These are phyloP conservation scores for Echinometra lucunter DNA, from an alignment of 53 echinoderm and acorn worm genomes.

Conservation along the genomic window DNA sequence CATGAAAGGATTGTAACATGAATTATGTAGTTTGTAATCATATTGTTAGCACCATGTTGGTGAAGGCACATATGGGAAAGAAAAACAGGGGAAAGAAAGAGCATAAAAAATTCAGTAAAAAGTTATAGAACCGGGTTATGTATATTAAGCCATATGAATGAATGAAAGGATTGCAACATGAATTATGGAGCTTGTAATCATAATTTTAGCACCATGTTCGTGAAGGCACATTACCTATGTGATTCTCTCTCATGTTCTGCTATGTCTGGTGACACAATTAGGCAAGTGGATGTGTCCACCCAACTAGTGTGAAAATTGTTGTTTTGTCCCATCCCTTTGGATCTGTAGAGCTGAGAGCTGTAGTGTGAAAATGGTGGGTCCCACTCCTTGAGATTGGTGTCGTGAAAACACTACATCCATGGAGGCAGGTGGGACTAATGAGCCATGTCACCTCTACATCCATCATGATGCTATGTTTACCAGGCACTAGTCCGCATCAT, in stretches of 20 bases:
- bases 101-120: too few species aligned
- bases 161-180: neutral
- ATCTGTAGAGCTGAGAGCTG: neutral
- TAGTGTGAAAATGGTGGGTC: neutral
- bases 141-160: too few species aligned
- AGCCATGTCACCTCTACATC: conserved; percentile 38
- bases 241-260: neutral
- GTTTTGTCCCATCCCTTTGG: neutral
- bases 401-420: conserved; percentile 24
- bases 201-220: neutral
- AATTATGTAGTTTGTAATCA: neutral
- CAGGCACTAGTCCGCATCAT: neutral
- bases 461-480: conserved; percentile 22
- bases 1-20: neutral
- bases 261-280: neutral
- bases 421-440: conserved; percentile 55
- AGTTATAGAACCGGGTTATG: too few species aligned
- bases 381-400: conserved; percentile 32
- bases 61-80: neutral
- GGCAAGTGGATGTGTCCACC: neutral
- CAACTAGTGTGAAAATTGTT: neutral
- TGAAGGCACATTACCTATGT: neutral
- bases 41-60: neutral
- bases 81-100: too few species aligned
- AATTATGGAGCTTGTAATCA: neutral